Percentiles rank a stretch among this genome's conserved stretches.
phyloP scores from a whole-genome alignment of 2,888 invertebrate species.

The Agonum fuliginosum region DNA sequence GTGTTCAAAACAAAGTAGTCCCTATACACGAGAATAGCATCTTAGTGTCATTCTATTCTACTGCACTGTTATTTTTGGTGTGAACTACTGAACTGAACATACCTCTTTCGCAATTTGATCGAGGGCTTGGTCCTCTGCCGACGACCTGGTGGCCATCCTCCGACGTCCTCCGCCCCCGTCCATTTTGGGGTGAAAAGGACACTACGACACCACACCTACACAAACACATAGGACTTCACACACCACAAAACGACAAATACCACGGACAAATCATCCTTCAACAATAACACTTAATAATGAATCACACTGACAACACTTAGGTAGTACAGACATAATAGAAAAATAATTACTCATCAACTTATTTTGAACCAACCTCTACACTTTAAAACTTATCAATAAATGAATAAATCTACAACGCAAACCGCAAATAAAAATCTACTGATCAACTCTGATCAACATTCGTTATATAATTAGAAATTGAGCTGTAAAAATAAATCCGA shows the following conservation, averaged over 20 bases:
- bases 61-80: conserved; percentile 48
- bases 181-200: conserved; percentile 67
- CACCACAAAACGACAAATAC: conserved; percentile 7
- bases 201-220: conserved; percentile 64
- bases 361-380: background rate
- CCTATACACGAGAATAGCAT: conserved; percentile 31
- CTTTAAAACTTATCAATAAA: background rate
- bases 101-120: conserved; percentile 99
- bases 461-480: background rate
- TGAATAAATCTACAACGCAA: background rate
- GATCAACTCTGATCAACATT: background rate
- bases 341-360: background rate
- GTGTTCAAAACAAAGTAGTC: conserved; percentile 34
- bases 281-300: conserved; percentile 16
- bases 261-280: conserved; percentile 7
- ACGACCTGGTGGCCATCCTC: conserved; percentile 89
- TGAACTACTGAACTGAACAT: conserved; percentile 67
- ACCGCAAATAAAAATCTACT: conserved; percentile 1
- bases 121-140: conserved; percentile 97
- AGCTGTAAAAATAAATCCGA: background rate
- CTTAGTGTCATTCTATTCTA: conserved; percentile 31
- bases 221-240: conserved; percentile 45
- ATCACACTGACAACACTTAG: conserved; percentile 1
- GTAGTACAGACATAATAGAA: background rate
- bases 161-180: conserved; percentile 78